Conservation (phyloP, 2,888 invertebrate genomes). For the Aelia acuminata region DNA sequence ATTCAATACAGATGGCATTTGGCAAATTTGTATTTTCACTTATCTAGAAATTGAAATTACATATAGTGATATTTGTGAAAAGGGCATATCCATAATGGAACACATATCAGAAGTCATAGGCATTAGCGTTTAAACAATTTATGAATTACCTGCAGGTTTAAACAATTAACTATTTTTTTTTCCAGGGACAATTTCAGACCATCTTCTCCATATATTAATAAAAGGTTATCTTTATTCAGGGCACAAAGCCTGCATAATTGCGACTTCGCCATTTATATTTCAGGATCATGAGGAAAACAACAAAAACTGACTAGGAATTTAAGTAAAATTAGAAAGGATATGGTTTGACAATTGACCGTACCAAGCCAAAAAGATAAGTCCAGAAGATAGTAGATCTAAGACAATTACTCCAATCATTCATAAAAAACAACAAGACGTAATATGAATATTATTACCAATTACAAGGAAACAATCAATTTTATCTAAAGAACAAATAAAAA, state of each 20-base stretch:
- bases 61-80: not conserved
- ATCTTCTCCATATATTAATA: conserved; percentile 70
- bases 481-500: not conserved
- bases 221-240: conserved; percentile 69
- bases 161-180: conserved; percentile 70
- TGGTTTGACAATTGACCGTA: not conserved
- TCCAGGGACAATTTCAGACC: conserved; percentile 70
- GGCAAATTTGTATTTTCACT: conserved; percentile 67
- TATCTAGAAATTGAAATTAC: conserved; percentile 56
- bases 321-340: not conserved
- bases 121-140: not conserved
- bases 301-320: not conserved
- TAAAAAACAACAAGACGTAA: not conserved
- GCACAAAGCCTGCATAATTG: conserved; percentile 70
- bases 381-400: no score
- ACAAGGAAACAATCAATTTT: not conserved
- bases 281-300: conserved; percentile 26
- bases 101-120: not conserved
- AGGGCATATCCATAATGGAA: not conserved
- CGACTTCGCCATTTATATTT: conserved; percentile 53
- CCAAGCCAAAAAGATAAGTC: not conserved
- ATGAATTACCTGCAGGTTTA: conserved; percentile 70
- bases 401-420: not conserved
- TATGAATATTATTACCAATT: not conserved
- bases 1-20: conserved; percentile 70